Evolutionary conservation across 2,888 invertebrate genomes (phyloP).

Genomic region (Troides aeacus): DNA sequence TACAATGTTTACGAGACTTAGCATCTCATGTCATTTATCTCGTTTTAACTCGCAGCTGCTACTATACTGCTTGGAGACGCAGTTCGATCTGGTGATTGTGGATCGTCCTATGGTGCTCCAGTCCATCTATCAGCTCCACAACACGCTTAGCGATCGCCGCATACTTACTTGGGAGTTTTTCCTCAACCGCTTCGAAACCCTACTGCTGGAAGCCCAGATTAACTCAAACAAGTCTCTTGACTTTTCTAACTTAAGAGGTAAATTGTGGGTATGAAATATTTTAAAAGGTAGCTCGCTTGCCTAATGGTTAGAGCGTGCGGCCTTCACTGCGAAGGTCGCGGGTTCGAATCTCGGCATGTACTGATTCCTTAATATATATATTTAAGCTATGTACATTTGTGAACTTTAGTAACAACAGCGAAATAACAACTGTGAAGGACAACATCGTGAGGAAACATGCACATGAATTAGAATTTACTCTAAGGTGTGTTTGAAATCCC

Average conservation of each 20-base stretch:
- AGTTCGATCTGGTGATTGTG: constrained; percentile 97
- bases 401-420: too few species aligned
- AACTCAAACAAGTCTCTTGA: constrained; percentile 92
- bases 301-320: too few species aligned
- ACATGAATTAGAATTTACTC: too few species aligned
- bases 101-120: constrained; percentile 98
- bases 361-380: too few species aligned
- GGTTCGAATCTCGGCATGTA: too few species aligned
- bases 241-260: constrained; percentile 89
- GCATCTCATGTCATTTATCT: neutral
- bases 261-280: constrained; percentile 28
- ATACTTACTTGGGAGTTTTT: constrained; percentile 99
- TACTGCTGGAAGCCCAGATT: constrained; percentile 97
- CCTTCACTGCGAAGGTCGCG: too few species aligned
- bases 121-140: constrained; percentile 95
- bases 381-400: too few species aligned
- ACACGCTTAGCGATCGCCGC: constrained; percentile 92
- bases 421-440: too few species aligned
- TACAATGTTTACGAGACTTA: too few species aligned
- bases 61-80: constrained; percentile 96
- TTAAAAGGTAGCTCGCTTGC: too few species aligned
- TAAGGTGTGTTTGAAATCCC: too few species aligned
- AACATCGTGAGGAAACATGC: too few species aligned
- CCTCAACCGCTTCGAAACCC: constrained; percentile 93
- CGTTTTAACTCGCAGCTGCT: constrained; percentile 3